A percentile compares a stretch with the other conserved stretches of the same genome.
These are phyloP conservation scores for Thunnus albacares DNA, from an alignment of 2,797 vertebrate species.

Conservation along the genomic window DNA sequence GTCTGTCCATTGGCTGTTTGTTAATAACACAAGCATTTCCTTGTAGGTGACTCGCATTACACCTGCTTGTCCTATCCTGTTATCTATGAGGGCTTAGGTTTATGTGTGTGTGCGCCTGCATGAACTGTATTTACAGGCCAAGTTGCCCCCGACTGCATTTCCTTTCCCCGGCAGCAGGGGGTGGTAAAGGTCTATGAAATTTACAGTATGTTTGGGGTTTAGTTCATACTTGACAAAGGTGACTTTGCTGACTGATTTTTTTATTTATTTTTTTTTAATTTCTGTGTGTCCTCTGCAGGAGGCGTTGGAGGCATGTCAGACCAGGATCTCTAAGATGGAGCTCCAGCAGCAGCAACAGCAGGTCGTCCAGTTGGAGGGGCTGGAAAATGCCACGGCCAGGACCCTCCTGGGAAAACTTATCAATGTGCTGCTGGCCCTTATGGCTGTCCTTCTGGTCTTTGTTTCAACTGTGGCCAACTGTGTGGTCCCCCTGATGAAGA, in stretches of 20 bases:
- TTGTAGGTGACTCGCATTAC: slow-evolving; percentile 35
- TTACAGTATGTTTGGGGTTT: not conserved
- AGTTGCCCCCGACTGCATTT: slow-evolving; percentile 46
- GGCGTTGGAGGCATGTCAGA: slow-evolving; percentile 96
- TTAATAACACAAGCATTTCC: slow-evolving; percentile 52
- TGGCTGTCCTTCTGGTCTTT: slow-evolving; percentile 97
- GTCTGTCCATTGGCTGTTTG: slow-evolving; percentile 39
- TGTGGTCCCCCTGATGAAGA: slow-evolving; percentile 97
- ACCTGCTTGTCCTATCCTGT: not conserved
- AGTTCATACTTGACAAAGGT: not conserved
- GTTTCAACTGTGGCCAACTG: slow-evolving; percentile 98
- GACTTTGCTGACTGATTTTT: slow-evolving; percentile 29
- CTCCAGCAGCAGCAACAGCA: slow-evolving; percentile 99
- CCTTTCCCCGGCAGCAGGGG: slow-evolving; percentile 57
- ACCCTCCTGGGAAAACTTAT: slow-evolving; percentile 98
- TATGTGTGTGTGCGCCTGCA: not conserved
- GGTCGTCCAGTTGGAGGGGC: slow-evolving; percentile 96
- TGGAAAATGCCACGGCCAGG: slow-evolving; percentile 96
- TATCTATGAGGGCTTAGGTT: not conserved
- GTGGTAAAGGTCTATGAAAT: slow-evolving; percentile 38
- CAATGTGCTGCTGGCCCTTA: slow-evolving; percentile 97
- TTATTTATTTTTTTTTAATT: not conserved
- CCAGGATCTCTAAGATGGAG: slow-evolving; percentile 99
- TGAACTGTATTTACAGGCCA: not conserved
- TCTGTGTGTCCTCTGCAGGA: slow-evolving; percentile 85